Evolutionary conservation across 2,888 invertebrate species (phyloP).

Genomic region (Drosophila koepferae): DNA sequence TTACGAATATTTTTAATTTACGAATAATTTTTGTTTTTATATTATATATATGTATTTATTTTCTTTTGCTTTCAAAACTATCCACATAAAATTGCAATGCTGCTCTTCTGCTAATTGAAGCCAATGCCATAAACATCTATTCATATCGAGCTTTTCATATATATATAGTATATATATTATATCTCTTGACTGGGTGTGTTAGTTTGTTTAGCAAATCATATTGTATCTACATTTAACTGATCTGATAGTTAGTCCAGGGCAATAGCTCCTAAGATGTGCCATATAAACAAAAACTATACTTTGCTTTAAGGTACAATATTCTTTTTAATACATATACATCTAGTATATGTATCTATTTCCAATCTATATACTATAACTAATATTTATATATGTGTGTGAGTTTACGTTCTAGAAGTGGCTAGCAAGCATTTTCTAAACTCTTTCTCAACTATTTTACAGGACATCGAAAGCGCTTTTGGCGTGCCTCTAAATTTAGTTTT

Average conservation of each 20-base stretch:
- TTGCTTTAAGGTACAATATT: slow-evolving; percentile 43
- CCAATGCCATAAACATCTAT: slow-evolving; percentile 44
- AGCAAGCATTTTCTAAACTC: slow-evolving; percentile 44
- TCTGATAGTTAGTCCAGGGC: slow-evolving; percentile 36
- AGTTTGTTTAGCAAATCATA: slow-evolving; percentile 31
- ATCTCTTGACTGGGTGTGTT: slow-evolving; percentile 23
- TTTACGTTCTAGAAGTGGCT: slow-evolving; percentile 28
- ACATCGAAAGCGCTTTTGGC: slow-evolving; percentile 56
- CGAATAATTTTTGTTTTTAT: slow-evolving; percentile 15
- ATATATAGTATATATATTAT: slow-evolving; percentile 6
- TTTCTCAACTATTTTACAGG: slow-evolving; percentile 66
- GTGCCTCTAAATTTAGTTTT: slow-evolving; percentile 45
- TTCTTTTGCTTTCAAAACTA: slow-evolving; percentile 11
- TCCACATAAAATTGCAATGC: slow-evolving; percentile 32
- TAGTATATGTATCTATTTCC: not conserved
- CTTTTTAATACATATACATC: no score
- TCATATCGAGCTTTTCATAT: slow-evolving; percentile 35
- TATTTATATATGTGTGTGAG: not conserved
- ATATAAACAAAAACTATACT: slow-evolving; percentile 12
- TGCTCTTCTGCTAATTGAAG: slow-evolving; percentile 32
- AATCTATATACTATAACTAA: slow-evolving; percentile 41
- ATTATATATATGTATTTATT: not conserved
- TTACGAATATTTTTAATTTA: slow-evolving; percentile 48
- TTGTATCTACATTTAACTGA: slow-evolving; percentile 48
- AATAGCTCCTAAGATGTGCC: slow-evolving; percentile 49